Conservation (phyloP, 2,888 invertebrate species). For the Apodemia duryi region DNA sequence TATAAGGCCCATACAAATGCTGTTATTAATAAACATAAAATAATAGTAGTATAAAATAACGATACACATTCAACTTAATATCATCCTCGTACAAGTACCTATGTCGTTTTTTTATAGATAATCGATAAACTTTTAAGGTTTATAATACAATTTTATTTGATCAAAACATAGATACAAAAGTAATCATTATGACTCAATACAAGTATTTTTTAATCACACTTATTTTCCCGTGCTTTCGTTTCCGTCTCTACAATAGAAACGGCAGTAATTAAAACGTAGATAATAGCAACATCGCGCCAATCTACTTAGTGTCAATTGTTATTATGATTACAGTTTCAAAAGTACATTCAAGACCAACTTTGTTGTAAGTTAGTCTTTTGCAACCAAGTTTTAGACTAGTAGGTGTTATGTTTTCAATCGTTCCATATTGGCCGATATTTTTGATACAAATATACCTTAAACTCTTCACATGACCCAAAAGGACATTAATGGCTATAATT, state of each 20-base stretch:
- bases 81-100: too few relatives aligned
- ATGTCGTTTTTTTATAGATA: too few relatives aligned
- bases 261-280: conserved; percentile 8
- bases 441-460: too few relatives aligned
- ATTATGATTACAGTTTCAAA: conserved; percentile 9
- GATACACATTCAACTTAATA: too few relatives aligned
- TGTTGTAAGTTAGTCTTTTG: neutral
- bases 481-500: too few relatives aligned
- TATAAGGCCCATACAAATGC: too few relatives aligned
- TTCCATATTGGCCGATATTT: too few relatives aligned
- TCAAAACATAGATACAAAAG: neutral
- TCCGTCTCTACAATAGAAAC: conserved; percentile 7
- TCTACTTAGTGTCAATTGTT: conserved; percentile 10
- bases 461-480: too few relatives aligned
- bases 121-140: too few relatives aligned
- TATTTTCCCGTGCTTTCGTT: conserved; percentile 10
- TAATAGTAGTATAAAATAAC: too few relatives aligned
- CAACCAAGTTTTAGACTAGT: neutral
- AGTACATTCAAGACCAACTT: conserved; percentile 6
- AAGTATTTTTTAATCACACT: conserved; percentile 2
- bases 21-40: too few relatives aligned
- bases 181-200: neutral
- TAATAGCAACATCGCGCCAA: conserved; percentile 11
- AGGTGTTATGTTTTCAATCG: too few relatives aligned
- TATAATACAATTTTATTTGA: neutral